Base-by-base conservation (phyloP, 2,888 invertebrate species). In the Drosophila recens region DNA sequence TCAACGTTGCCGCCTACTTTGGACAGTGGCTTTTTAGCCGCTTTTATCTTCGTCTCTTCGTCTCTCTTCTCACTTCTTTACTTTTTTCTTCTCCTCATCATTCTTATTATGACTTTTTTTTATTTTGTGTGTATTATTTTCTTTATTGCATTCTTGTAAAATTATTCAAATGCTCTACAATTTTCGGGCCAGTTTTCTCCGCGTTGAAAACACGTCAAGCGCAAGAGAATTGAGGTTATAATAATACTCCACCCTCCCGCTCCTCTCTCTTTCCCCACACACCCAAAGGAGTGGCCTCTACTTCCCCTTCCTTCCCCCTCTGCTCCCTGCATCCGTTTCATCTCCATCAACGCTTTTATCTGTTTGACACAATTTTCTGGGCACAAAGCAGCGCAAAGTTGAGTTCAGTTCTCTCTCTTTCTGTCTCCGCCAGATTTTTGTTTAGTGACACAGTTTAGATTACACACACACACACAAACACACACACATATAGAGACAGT, bases 371-470 rank as follows among this genome's bases (percentile, higher is more conserved):
- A 90, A 86, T 86, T 86, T 87, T 72, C 72, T 87, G 82, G 79
- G 88, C 80, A 72, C 17, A 68, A n/a, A n/a, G 77, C 67, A 64
- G 63, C 61, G 72, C 88, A 82, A 73, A 85, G 88, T 82, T 87
- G 79, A 48, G 61, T 66, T 38, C 38, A 30, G 30, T 30, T 61
- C 4, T 23, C 64, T 62, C 72, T 58, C 64, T 62, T 68, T 58
- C 65, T 27, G 49, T 38, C 72, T 46, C 36, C 56, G 72, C 38
- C 75, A 69, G 86, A 82, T 83, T 85, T 75, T 67, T 86, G 83
- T 90, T 90, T 88, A 88, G 90, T 86, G 90, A 86, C 86, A 90
- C 90, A 90, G 78, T 86, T 84, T 84, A 84, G 76, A 76, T 79
- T 84, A 75, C 75, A 79, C 59, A 70, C 68, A 67, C 52, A 69